These are phyloP conservation scores for Rhagonycha lutea DNA, from an alignment of 2,888 invertebrate genomes.

Conservation along the genomic window DNA sequence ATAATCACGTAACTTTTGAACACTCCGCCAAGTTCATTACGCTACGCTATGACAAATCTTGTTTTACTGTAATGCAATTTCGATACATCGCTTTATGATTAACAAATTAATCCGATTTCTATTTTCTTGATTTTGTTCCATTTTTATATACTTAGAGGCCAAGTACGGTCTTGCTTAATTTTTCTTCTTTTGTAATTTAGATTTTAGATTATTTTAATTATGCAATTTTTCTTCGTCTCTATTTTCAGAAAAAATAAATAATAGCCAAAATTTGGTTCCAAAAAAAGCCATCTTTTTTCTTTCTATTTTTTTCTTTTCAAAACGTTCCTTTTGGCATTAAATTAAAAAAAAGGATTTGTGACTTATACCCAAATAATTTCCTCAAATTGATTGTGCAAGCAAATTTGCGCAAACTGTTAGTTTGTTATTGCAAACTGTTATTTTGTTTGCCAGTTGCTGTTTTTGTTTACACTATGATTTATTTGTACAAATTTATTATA, in stretches of 20 bases:
- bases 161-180: background rate
- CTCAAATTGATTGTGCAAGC: no score
- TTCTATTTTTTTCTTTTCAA: no score
- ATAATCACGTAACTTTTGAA: background rate
- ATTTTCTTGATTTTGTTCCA: background rate
- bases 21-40: background rate
- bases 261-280: no score
- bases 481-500: background rate
- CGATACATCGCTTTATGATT: background rate
- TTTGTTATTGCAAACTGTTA: background rate
- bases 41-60: background rate
- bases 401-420: background rate
- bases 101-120: background rate
- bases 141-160: background rate
- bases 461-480: background rate
- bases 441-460: background rate
- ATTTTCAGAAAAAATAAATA: no score
- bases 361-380: background rate
- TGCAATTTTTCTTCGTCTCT: background rate
- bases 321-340: background rate
- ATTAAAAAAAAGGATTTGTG: background rate
- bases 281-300: no score
- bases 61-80: background rate
- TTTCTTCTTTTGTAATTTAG: background rate
- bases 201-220: background rate